These are phyloP conservation scores for Heteronetta atricapilla DNA, from an alignment of 2,113 vertebrate genomes.

Conservation along the genomic window DNA sequence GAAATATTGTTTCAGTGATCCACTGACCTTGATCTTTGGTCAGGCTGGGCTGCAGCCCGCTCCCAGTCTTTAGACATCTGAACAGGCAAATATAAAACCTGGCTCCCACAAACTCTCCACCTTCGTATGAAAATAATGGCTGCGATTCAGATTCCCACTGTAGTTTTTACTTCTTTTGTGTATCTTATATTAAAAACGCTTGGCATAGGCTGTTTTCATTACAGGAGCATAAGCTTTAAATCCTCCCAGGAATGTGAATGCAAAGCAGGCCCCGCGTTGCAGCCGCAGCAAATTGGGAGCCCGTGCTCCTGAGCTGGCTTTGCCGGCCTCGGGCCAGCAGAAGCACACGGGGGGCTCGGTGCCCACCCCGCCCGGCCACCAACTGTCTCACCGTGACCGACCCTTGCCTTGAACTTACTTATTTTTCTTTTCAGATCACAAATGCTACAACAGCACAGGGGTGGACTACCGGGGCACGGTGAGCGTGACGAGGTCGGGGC, in stretches of 20 bases:
- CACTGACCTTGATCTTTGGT: not conserved
- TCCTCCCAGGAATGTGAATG: constrained; percentile 58
- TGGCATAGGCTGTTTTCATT: constrained; percentile 48
- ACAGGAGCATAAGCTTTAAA: constrained; percentile 54
- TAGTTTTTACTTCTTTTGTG: constrained; percentile 18
- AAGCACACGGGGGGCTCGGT: not conserved
- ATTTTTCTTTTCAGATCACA: constrained; percentile 85
- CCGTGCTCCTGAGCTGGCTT: not conserved
- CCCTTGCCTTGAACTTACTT: not conserved
- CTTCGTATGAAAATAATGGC: constrained; percentile 9
- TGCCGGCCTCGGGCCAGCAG: not conserved
- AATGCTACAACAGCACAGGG: constrained; percentile 93
- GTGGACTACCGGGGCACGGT: constrained; percentile 92
- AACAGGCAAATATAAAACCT: not conserved
- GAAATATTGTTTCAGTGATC: not conserved
- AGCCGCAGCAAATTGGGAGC: not conserved
- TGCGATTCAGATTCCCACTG: not conserved
- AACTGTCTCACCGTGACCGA: not conserved
- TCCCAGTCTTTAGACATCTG: not conserved
- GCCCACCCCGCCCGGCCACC: rapidly evolving
- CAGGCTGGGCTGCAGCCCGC: not conserved
- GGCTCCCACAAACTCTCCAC: not conserved
- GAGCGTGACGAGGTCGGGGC: constrained; percentile 90
- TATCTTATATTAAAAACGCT: constrained; percentile 47
- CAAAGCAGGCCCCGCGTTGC: not conserved